Percentiles rank a stretch among this genome's conserved stretches.
These are phyloP conservation scores for Atherinosoma microstoma DNA, from an alignment of 2,797 vertebrate genomes.

Conservation along the genomic window DNA sequence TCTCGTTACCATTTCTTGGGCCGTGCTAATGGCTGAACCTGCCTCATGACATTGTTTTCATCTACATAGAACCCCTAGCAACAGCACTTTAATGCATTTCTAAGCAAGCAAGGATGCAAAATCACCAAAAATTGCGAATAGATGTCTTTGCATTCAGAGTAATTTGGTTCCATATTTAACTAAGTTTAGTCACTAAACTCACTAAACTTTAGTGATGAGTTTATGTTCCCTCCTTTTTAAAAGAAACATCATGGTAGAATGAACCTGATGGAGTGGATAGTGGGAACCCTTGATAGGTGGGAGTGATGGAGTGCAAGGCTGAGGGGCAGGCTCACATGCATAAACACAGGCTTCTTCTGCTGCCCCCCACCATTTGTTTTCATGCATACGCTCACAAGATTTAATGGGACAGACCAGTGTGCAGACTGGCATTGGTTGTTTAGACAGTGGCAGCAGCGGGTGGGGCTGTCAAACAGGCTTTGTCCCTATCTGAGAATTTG, in stretches of 20 bases:
- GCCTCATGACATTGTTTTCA: slow-evolving; percentile 59
- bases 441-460: slow-evolving; percentile 49
- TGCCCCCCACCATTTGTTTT: slow-evolving; percentile 69
- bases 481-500: slow-evolving; percentile 87
- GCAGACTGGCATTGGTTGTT: slow-evolving; percentile 57
- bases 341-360: slow-evolving; percentile 48
- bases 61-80: slow-evolving; percentile 61
- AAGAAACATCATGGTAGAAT: slow-evolving; percentile 80
- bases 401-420: slow-evolving; percentile 69
- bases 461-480: slow-evolving; percentile 69
- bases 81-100: slow-evolving; percentile 58
- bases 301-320: slow-evolving; percentile 50
- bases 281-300: slow-evolving; percentile 61
- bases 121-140: slow-evolving; percentile 23
- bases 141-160: slow-evolving; percentile 25
- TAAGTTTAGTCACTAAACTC: not conserved
- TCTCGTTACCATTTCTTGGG: slow-evolving; percentile 61
- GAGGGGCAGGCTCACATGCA: slow-evolving; percentile 46
- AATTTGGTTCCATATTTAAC: slow-evolving; percentile 21
- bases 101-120: slow-evolving; percentile 36
- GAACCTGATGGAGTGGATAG: slow-evolving; percentile 73
- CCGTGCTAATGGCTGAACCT: slow-evolving; percentile 64
- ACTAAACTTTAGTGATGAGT: too few species aligned
- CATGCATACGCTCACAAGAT: slow-evolving; percentile 66
- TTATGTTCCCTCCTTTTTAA: slow-evolving; percentile 29